A percentile compares a stretch with the other conserved stretches of the same genome.
Conservation (phyloP, 2,113 vertebrate genomes). For the Melanerpes formicivorus region DNA sequence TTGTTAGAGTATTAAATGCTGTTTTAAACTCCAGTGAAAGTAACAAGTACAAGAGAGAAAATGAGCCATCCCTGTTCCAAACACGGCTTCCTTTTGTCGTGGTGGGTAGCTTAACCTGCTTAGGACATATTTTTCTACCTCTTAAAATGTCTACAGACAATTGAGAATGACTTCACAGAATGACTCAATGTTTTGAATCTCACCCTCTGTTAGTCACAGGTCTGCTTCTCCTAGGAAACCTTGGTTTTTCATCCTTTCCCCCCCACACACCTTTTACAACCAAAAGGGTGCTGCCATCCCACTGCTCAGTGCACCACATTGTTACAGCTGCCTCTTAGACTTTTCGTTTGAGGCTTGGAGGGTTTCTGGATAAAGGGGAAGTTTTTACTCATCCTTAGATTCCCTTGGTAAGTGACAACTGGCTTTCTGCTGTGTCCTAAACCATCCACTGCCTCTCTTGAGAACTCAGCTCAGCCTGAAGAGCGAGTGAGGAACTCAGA, state of each 20-base stretch:
- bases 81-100: background rate
- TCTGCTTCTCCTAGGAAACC: background rate
- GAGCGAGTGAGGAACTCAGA: background rate
- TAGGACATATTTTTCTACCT: slow-evolving; percentile 1
- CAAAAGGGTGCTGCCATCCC: rapidly evolving
- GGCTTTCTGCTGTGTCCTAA: background rate
- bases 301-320: rapidly evolving
- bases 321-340: background rate
- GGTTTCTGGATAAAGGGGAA: background rate
- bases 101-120: slow-evolving; percentile 5
- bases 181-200: background rate
- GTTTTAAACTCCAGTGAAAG: background rate
- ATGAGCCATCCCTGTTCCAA: background rate
- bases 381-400: background rate
- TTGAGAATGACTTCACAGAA: background rate
- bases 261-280: background rate
- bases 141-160: background rate
- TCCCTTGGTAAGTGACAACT: background rate
- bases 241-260: background rate
- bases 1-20: background rate
- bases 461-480: background rate
- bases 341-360: background rate
- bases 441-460: background rate
- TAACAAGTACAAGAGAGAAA: slow-evolving; percentile 1
- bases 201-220: background rate